phyloP scores from a whole-genome alignment of 2,113 vertebrate species.

The Prunella himalayana region DNA sequence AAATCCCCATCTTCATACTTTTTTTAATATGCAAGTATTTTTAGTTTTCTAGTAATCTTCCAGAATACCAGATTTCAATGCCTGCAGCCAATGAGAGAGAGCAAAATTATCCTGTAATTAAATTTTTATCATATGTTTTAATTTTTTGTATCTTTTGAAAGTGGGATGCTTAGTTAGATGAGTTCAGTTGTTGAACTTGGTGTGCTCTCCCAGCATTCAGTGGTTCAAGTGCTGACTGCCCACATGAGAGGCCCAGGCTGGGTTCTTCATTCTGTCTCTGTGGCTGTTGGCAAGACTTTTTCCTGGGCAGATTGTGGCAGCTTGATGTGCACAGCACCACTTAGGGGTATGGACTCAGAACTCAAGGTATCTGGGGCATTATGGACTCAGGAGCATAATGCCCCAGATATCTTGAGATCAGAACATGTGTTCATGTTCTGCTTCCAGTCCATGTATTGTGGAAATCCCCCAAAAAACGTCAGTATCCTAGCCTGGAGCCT shows the following conservation, averaged over 20 bases:
- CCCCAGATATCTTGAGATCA: background rate
- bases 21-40: background rate
- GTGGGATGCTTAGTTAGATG: background rate
- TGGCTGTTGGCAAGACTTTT: background rate
- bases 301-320: background rate
- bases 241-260: too few relatives aligned
- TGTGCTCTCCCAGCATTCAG: background rate
- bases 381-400: background rate
- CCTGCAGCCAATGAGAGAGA: background rate
- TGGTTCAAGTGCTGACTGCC: background rate
- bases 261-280: background rate
- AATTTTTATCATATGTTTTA: background rate
- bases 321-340: fast-evolving
- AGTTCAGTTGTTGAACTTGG: background rate
- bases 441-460: background rate
- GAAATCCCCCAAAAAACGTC: background rate
- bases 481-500: background rate
- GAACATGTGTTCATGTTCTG: fast-evolving
- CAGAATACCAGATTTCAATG: background rate
- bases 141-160: background rate
- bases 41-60: background rate
- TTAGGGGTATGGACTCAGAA: background rate
- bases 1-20: background rate
- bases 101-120: background rate
- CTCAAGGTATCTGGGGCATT: too few relatives aligned